These are phyloP conservation scores for Chlamydotis undulata DNA, from an alignment of 2,113 vertebrate species.

Conservation along the genomic window DNA sequence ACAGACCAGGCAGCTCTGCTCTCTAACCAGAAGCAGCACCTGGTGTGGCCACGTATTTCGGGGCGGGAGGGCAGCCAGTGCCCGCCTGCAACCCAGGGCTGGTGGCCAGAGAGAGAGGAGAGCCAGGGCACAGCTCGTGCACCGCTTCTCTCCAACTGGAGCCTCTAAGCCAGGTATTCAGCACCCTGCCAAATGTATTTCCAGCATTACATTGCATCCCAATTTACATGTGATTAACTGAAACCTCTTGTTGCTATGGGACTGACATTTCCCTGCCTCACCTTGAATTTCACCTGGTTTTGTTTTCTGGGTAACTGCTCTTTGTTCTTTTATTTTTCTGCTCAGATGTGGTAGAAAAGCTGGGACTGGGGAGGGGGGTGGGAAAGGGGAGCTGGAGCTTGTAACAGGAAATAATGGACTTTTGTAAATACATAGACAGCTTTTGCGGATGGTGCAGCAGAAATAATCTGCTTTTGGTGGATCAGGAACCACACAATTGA, in stretches of 20 bases:
- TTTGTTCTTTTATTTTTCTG: background rate
- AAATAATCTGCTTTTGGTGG: slow-evolving; percentile 14
- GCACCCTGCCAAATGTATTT: background rate
- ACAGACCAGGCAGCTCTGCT: background rate
- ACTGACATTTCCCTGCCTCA: background rate
- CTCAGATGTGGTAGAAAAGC: background rate
- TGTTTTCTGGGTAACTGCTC: background rate
- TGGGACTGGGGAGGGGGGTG: background rate
- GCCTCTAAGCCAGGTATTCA: background rate
- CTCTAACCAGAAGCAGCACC: background rate
- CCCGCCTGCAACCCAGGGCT: background rate
- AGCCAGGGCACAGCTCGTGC: background rate
- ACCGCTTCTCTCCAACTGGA: background rate
- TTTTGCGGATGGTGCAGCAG: background rate
- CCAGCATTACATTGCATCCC: background rate
- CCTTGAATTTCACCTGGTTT: background rate
- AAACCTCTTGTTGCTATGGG: background rate
- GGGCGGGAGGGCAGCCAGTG: background rate
- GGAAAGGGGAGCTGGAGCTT: background rate
- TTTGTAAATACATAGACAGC: background rate
- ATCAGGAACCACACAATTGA: background rate
- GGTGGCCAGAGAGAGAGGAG: background rate
- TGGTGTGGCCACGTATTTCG: fast-evolving
- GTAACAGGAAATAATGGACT: background rate
- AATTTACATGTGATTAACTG: background rate